phyloP scores from a whole-genome alignment of 2,113 vertebrate genomes.

The Herpailurus yagouaroundi region DNA sequence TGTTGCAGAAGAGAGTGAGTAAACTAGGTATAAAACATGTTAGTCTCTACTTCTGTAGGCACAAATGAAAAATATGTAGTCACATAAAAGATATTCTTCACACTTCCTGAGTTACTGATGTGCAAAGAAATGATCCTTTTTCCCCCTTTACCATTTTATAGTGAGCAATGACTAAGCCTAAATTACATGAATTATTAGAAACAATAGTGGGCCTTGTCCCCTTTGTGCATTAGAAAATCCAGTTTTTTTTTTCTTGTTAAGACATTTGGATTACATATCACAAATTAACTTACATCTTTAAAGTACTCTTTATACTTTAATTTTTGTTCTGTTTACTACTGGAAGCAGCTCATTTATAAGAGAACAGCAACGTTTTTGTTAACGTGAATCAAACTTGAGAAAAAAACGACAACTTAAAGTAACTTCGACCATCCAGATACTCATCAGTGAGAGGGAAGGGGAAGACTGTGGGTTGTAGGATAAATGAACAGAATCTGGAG shows the following conservation, averaged over 20 bases:
- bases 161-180: neutral
- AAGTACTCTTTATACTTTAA: conserved; percentile 44
- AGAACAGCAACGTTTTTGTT: neutral
- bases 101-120: neutral
- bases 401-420: conserved; percentile 5
- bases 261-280: neutral
- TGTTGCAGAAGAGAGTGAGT: neutral
- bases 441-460: neutral
- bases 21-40: neutral
- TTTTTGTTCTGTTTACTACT: neutral
- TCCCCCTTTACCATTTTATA: neutral
- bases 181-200: neutral
- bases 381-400: conserved; percentile 29
- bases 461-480: neutral
- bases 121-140: neutral
- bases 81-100: neutral
- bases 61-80: neutral
- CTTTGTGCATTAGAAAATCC: neutral
- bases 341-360: neutral
- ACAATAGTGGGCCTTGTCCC: neutral
- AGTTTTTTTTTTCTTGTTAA: conserved; percentile 26
- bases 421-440: neutral
- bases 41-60: neutral
- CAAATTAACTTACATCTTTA: conserved; percentile 28
- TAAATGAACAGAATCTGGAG: neutral